Evolutionary conservation across 1,140 invertebrate genomes (phyloP).

Genomic region (Hylaeus volcanicus): DNA sequence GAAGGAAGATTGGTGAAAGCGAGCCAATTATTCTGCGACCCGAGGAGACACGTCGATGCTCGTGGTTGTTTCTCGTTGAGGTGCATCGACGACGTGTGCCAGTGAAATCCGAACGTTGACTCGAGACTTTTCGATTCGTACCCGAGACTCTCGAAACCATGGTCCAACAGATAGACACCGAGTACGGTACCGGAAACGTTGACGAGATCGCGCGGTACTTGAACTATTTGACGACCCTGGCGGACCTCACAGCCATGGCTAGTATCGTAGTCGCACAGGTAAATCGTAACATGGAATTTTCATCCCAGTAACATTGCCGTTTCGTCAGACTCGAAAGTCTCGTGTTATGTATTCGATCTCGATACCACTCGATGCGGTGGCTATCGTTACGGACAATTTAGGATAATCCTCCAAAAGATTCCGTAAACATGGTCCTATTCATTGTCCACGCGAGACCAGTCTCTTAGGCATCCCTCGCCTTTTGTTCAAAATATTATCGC

Average conservation of each 20-base stretch:
- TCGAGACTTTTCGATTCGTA: background rate
- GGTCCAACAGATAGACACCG: conserved; percentile 64
- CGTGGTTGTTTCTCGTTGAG: background rate
- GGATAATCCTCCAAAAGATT: no score
- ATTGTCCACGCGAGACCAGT: no score
- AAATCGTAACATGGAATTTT: conserved; percentile 23
- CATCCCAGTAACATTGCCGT: no score
- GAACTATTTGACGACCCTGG: conserved; percentile 68
- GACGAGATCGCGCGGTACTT: conserved; percentile 65
- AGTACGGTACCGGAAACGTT: conserved; percentile 65
- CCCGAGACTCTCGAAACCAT: conserved; percentile 41
- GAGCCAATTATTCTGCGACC: background rate
- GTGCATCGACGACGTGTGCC: background rate
- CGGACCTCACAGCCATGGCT: conserved; percentile 72
- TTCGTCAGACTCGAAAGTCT: no score
- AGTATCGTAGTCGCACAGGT: conserved; percentile 75
- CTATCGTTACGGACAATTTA: no score
- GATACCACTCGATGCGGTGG: no score
- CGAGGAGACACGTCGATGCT: background rate
- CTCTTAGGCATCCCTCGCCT: no score
- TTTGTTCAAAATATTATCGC: no score
- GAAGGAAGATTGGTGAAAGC: conserved; percentile 13
- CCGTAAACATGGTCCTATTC: no score
- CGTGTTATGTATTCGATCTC: no score
- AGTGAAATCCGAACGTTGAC: background rate